A percentile compares a stretch with the other conserved stretches of the same genome.
Conservation (phyloP, 1,140 invertebrate species). For the Tetramorium parvispinum region DNA sequence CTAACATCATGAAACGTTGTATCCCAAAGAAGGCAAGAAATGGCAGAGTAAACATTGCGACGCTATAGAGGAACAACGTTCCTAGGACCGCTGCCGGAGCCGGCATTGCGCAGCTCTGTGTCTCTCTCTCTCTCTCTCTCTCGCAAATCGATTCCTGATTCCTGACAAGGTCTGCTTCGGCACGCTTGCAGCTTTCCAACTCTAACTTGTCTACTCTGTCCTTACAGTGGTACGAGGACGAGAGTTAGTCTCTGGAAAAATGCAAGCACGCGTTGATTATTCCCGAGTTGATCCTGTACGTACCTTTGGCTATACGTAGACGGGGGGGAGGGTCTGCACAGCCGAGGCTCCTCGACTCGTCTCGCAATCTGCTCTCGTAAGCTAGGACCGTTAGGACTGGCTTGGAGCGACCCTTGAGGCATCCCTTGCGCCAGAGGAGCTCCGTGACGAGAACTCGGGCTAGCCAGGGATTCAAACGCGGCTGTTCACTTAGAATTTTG, state of each 20-base stretch:
- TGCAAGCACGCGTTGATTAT: slow-evolving; percentile 61
- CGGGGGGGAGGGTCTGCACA: slow-evolving; percentile 51
- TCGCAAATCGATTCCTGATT: slow-evolving; percentile 40
- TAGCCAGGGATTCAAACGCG: slow-evolving; percentile 89
- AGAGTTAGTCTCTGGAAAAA: slow-evolving; percentile 82
- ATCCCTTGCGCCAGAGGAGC: slow-evolving; percentile 92
- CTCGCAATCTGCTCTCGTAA: slow-evolving; percentile 87
- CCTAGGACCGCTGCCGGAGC: slow-evolving; percentile 84
- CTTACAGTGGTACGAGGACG: slow-evolving; percentile 3
- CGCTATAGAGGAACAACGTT: slow-evolving; percentile 91
- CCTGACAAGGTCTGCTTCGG: slow-evolving; percentile 35
- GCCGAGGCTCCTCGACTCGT: slow-evolving; percentile 78
- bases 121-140: slow-evolving; percentile 53
- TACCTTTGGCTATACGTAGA: slow-evolving; percentile 79
- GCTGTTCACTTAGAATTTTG: slow-evolving; percentile 89
- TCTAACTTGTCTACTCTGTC: slow-evolving; percentile 56
- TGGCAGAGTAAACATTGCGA: slow-evolving; percentile 93
- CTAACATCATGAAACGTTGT: slow-evolving; percentile 87
- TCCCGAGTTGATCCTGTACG: slow-evolving; percentile 68
- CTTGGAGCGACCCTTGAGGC: slow-evolving; percentile 89
- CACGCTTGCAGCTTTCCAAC: slow-evolving; percentile 70
- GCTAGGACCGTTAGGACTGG: slow-evolving; percentile 89
- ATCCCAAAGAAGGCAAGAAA: slow-evolving; percentile 91
- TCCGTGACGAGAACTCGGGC: slow-evolving; percentile 92
- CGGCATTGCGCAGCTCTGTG: slow-evolving; percentile 70